Evolutionary conservation across 2,797 vertebrate species (phyloP), one percentile per base, ranked within the genome.

Genomic region (Enteromius anoplus): DNA sequence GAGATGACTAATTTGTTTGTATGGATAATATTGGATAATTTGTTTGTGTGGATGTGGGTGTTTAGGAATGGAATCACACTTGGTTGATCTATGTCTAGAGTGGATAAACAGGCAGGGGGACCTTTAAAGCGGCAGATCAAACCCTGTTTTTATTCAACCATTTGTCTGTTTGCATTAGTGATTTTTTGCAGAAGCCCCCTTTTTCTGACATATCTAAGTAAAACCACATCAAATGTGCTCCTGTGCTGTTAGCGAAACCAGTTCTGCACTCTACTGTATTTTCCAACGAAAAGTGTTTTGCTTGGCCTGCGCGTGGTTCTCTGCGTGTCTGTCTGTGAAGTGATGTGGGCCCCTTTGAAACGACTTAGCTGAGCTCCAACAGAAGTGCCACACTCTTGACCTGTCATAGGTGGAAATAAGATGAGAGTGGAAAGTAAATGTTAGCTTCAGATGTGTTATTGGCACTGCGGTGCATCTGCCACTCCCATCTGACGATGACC

Each of bases 1-100:
- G 45, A 78, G 60, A 85, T 81, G 78, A 81, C 62, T 60, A 70
- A 69, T 85, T 80, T 85, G 68, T 85, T 81, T 81, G 37, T 26
- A 65, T 75, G 32, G 58, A 75, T 62, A 62, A 64, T 47, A 58
- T 51, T 23, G 66, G 19, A 29, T 81, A 73, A 65, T 64, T 66
- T 75, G 49, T 76, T 82, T 66, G 72, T 76, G 62, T 82, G 80
- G 80, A 82, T 75, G 47, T 58, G 81, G 62, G 23, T 66, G 29
- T 75, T 65, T 53, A 65, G 70, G 51, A 65, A 69, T 51, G 42
- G n/a, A 65, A 53, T 81, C 80, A 21, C 58, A 81, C n/a, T 62
- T 8, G 26, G 40, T 72, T 81, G 53, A 64, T 72, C 68, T 45
- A 73, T 23, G 55, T 51, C 42, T 51, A 8, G 26, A 58, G 29